phyloP scores from a whole-genome alignment of 2,888 invertebrate genomes.

The Leucophora obtusa region DNA sequence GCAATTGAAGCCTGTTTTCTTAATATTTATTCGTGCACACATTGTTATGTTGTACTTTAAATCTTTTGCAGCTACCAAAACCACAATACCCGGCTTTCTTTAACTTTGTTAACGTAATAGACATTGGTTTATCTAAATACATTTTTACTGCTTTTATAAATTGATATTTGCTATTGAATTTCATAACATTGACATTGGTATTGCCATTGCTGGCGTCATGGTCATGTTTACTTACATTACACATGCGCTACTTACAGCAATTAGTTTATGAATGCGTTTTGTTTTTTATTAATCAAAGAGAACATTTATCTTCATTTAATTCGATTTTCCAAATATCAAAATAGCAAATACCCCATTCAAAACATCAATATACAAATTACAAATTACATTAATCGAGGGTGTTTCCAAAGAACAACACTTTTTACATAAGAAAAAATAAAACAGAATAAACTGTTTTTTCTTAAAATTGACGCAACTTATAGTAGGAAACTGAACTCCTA shows the following conservation, averaged over 20 bases:
- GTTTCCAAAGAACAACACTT: too few species aligned
- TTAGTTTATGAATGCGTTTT: too few species aligned
- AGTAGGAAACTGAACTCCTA: too few species aligned
- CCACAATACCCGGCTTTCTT: slow-evolving; percentile 3
- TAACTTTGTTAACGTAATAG: slow-evolving; percentile 33
- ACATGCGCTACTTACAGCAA: neutral
- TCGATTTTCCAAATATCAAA: too few species aligned
- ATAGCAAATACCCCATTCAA: too few species aligned
- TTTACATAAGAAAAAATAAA: too few species aligned
- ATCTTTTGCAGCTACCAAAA: neutral
- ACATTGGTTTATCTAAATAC: neutral
- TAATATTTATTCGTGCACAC: neutral
- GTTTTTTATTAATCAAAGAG: neutral
- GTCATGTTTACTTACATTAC: slow-evolving; percentile 6
- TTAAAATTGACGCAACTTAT: too few species aligned
- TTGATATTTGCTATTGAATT: slow-evolving; percentile 37
- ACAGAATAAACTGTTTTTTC: too few species aligned
- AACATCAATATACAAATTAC: too few species aligned
- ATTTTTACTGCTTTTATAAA: neutral
- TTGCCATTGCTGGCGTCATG: slow-evolving; percentile 5
- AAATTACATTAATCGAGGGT: too few species aligned
- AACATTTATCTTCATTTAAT: too few species aligned
- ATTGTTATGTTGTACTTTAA: neutral
- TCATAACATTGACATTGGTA: slow-evolving; percentile 58
- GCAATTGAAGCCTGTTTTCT: slow-evolving; percentile 29